phyloP scores from a whole-genome alignment of 2,797 vertebrate species.

The Hippoglossus hippoglossus region DNA sequence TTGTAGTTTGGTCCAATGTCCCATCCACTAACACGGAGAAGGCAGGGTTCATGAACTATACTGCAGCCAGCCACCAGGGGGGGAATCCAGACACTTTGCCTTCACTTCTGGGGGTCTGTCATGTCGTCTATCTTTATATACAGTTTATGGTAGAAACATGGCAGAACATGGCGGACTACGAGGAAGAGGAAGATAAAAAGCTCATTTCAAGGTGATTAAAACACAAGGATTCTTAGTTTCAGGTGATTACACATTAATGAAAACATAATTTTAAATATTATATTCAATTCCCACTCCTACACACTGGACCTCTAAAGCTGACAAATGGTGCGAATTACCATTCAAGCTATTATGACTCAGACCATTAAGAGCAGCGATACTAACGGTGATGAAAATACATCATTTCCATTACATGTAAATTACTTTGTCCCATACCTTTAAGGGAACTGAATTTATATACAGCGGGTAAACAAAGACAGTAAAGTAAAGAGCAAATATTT shows the following conservation, averaged over 20 bases:
- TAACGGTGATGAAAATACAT: too few species aligned
- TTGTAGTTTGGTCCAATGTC: too few species aligned
- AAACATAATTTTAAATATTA: background rate
- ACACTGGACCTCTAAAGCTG: background rate
- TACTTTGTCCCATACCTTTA: background rate
- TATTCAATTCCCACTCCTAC: background rate
- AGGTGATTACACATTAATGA: background rate
- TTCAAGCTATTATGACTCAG: background rate
- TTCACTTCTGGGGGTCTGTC: too few species aligned
- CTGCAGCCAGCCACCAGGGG: too few species aligned
- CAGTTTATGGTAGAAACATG: background rate
- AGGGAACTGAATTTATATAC: background rate
- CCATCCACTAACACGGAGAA: too few species aligned
- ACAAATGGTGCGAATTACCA: too few species aligned
- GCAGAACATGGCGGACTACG: background rate
- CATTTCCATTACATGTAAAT: background rate
- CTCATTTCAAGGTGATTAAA: background rate
- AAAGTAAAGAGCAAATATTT: slow-evolving; percentile 1
- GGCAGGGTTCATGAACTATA: too few species aligned
- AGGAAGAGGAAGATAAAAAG: background rate
- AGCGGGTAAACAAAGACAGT: slow-evolving; percentile 11
- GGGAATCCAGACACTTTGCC: too few species aligned
- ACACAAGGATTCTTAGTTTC: background rate
- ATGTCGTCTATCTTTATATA: too few species aligned
- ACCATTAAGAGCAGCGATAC: background rate